A percentile compares a stretch with the other conserved stretches of the same genome.
Evolutionary conservation across 2,113 vertebrate genomes (phyloP).

Genomic region (Syrmaticus mikado): DNA sequence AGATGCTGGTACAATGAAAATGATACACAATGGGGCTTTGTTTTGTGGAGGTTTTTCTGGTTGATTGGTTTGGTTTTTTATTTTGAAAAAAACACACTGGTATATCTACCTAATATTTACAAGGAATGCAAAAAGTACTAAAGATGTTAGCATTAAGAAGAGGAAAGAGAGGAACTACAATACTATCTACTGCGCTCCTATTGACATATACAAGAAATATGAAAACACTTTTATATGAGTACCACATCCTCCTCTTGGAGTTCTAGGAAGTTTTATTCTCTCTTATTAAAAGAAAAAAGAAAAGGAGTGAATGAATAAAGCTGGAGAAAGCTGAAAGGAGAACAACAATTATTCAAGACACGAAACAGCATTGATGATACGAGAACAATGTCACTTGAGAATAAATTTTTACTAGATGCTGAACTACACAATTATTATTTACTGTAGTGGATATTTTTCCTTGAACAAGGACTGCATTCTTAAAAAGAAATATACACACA

Average conservation of each 20-base stretch:
- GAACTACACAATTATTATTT: background rate
- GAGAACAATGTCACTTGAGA: background rate
- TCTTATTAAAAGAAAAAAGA: background rate
- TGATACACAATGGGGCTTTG: rapidly evolving
- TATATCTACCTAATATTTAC: background rate
- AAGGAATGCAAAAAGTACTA: background rate
- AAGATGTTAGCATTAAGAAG: background rate
- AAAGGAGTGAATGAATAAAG: background rate
- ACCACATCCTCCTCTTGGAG: background rate
- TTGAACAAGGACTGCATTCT: background rate
- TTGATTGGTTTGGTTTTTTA: background rate
- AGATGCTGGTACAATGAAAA: background rate
- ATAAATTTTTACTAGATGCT: background rate
- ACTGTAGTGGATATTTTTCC: background rate
- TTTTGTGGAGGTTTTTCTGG: background rate
- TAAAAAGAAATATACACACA: background rate
- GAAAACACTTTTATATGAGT: background rate
- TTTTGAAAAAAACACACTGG: background rate
- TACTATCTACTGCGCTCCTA: background rate
- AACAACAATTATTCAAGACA: background rate
- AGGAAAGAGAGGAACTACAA: background rate
- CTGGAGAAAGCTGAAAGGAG: background rate
- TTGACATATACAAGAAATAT: background rate
- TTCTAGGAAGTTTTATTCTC: background rate
- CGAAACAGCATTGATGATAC: background rate